Evolutionary conservation across 1,140 invertebrate genomes (phyloP).

Genomic region (Samia ricini): DNA sequence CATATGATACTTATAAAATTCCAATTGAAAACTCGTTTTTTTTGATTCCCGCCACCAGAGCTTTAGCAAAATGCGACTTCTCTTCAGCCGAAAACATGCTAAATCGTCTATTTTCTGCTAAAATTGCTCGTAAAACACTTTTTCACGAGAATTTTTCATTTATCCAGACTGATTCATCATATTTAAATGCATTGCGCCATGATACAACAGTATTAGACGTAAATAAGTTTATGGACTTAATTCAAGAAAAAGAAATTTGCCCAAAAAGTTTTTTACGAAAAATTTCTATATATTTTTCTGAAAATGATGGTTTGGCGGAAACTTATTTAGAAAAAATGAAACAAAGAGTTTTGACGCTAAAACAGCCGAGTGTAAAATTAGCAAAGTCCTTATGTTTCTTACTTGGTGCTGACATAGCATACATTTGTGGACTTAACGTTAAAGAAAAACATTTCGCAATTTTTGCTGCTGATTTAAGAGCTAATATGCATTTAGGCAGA

Average conservation of each 20-base stretch:
- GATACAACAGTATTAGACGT: constrained; percentile 1
- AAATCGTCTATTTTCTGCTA: constrained; percentile 24
- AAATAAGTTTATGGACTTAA: not conserved
- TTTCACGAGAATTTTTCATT: constrained; percentile 33
- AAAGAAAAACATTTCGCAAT: constrained; percentile 13
- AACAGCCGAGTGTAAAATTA: not conserved
- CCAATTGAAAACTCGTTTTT: constrained; percentile 5
- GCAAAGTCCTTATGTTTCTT: not conserved
- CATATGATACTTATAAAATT: not conserved
- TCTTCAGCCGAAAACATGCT: constrained; percentile 16
- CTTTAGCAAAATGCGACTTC: constrained; percentile 17
- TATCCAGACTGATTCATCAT: constrained; percentile 34
- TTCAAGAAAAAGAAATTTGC: not conserved
- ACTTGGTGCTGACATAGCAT: not conserved
- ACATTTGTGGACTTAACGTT: not conserved
- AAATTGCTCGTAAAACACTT: constrained; percentile 37
- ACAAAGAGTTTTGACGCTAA: not conserved
- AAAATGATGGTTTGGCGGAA: not conserved
- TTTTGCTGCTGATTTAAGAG: constrained; percentile 33
- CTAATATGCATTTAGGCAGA: constrained; percentile 35
- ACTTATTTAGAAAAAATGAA: not conserved
- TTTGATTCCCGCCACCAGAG: constrained; percentile 16
- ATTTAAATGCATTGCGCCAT: constrained; percentile 34
- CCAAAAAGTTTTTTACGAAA: constrained; percentile 8
- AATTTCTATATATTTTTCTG: constrained; percentile 7